Evolutionary conservation across 2,113 vertebrate species (phyloP), one percentile per base, ranked within the genome.

Genomic region (Nesogale talazaci): DNA sequence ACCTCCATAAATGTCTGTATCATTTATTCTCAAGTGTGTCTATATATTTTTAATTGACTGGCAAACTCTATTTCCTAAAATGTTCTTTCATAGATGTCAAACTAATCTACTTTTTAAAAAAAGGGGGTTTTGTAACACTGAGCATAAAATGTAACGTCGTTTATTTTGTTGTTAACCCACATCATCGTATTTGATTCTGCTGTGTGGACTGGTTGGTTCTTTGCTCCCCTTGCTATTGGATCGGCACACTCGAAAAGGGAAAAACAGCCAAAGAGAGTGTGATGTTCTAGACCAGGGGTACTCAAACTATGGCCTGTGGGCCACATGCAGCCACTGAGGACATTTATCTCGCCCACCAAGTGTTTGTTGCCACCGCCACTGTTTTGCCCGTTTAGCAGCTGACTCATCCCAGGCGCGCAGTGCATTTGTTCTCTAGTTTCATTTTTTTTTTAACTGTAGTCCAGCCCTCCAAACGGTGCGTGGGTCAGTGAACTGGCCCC

Each of bases 41-140:
- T 65, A 3, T 65, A 3, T n/a, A 46, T 72, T 87, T 46, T 52
- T 52, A 79, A 63, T 78, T 42, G 59, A 59, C 79, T 74, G 82
- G 59, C 25, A 91, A 95, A 90, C 59, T n/a, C 31, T 27, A 92
- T 83, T 89, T 93, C 57, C 83, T 72, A 67, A 84, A 85, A 72
- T 34, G 52, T 17, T 80, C 63, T 67, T 25, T 52, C 83, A 6
- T 77, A 34, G 36, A 52, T 80, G 42, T 83, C 57, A 65, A 42
- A n/a, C 57, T 56, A 81, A 3, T 86, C 25, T 36, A 80, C n/a
- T 82, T 85, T 22, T 65, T 69, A 57, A 70, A 83, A 94, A 81
- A 19, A 67, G 16, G 67, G n/a, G 40, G 42, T 42, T 90, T 88
- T 57, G 29, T 86, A 89, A 93, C 75, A 88, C 42, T 31, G 36